Conservation (phyloP, 2,113 vertebrate species). For the Opisthocomus hoazin region DNA sequence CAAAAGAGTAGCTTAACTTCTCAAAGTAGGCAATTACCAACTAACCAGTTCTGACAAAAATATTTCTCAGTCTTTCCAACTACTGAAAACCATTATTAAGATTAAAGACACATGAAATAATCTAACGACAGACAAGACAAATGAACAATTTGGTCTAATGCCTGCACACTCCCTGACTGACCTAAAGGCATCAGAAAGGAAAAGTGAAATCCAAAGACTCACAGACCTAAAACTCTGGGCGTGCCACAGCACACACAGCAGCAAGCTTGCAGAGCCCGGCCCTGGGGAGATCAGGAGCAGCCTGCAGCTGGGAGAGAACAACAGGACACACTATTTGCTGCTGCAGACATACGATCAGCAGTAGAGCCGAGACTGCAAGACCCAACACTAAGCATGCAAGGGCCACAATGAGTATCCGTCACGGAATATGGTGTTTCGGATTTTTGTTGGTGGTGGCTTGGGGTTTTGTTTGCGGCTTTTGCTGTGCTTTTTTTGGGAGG, state of each 20-base stretch:
- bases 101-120: neutral
- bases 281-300: neutral
- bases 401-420: neutral
- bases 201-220: neutral
- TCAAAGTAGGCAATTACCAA: neutral
- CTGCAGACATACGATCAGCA: neutral
- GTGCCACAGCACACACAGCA: neutral
- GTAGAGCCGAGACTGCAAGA: neutral
- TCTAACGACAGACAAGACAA: neutral
- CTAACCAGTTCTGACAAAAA: neutral
- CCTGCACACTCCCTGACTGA: neutral
- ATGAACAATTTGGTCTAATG: neutral
- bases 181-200: neutral
- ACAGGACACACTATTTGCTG: neutral
- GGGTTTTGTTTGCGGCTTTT: fast-evolving
- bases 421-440: neutral
- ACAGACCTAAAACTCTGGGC: neutral
- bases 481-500: neutral
- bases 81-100: neutral
- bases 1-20: neutral
- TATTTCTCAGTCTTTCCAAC: neutral
- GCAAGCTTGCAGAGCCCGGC: neutral
- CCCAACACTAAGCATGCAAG: neutral
- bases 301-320: neutral
- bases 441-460: neutral